Percentiles rank a stretch among this genome's conserved stretches.
Evolutionary conservation across 2,113 vertebrate genomes (phyloP).

Genomic region (Mus pahari): DNA sequence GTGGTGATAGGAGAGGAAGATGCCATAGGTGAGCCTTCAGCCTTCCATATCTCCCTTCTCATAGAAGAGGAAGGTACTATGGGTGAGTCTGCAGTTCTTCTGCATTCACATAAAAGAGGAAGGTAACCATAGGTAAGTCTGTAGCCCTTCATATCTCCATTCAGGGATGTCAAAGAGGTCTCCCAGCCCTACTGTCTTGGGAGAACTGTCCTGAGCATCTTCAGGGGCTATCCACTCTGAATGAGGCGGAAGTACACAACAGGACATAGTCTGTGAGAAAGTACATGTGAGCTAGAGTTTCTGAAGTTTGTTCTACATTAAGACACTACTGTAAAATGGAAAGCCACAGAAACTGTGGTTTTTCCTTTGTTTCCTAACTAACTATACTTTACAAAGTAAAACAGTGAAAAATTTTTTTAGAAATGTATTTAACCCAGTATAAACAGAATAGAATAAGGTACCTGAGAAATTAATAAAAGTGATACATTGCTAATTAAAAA

Average conservation of each 20-base stretch:
- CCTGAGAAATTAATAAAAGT: background rate
- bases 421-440: background rate
- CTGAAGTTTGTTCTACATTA: background rate
- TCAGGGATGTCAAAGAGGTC: background rate
- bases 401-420: background rate
- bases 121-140: background rate
- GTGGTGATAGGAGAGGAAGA: background rate
- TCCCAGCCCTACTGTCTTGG: background rate
- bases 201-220: background rate
- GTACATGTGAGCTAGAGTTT: background rate
- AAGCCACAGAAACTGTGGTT: background rate
- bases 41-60: background rate
- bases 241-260: background rate
- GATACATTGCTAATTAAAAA: background rate
- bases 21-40: background rate
- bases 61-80: too few relatives aligned
- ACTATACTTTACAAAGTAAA: background rate
- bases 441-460: background rate
- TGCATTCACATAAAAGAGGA: too few relatives aligned
- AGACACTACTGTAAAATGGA: too few relatives aligned
- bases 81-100: background rate
- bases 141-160: background rate
- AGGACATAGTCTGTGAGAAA: background rate
- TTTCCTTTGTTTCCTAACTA: background rate
- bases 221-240: too few relatives aligned